Base-by-base conservation (phyloP, 2,888 invertebrate species). In the Trypoxylon attenuatum region DNA sequence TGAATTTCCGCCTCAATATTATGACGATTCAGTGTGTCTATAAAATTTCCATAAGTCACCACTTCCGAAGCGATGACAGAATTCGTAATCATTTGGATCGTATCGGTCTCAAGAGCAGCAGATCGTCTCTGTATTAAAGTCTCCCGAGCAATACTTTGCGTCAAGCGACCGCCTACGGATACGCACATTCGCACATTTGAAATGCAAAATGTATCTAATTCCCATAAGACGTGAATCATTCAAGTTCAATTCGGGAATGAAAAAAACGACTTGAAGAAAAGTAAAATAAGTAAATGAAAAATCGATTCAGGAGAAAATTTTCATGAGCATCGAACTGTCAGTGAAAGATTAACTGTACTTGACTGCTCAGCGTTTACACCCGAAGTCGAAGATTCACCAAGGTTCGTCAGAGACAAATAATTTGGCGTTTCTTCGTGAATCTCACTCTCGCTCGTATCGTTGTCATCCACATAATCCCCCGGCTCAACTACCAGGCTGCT, bases 331-430 rank as follows among this genome's bases (percentile, higher is more conserved):
- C 33, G 33, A 13, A 13, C 29, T 23, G 16, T 19, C 52, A 60
- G 61, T 57, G 54, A 58, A 45, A 39, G 55, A 61, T 70, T 60
- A 42, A 46, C 54, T 43, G 33, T 67, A 60, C 61, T 67, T 65
- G 62, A 42, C 53, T 33, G 47, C 45, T 57, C 21, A 8, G 56
- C 29, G 38, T 54, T 54, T n/a, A 49, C 29, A 29, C 15, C 42
- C 5, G 71, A 67, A 13, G 71, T 59, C 52, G 74, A 67, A 56
- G 73, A 55, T 61, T 46, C 70, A 52, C 56, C 67, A 38, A 53
- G 49, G 58, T 69, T 59, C 16, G 39, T 29, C 39, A 43, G 52
- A 38, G 45, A 49, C 51, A 57, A 69, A 62, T 60, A 33, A 59
- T 50, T 53, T 39, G 52, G 39, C 25, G 61, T 42, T 43, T 49